Base-by-base conservation (phyloP, 1,140 invertebrate species). In the Patella vulgata region DNA sequence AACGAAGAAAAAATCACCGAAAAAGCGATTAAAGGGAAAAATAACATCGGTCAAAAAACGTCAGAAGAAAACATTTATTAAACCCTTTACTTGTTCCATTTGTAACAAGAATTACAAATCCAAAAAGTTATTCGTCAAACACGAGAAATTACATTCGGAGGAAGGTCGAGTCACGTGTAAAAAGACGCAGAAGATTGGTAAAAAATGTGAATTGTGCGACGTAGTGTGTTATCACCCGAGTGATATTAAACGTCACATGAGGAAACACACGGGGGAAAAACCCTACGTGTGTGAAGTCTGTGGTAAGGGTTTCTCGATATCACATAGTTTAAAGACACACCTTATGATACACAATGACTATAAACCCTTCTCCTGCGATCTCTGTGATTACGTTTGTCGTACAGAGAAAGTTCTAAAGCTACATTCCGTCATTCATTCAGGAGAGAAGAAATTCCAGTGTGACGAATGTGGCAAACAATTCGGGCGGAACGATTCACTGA, bases 381-480 rank as follows among this genome's bases (percentile, higher is more conserved):
- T 91, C n/a, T 97, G 95, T 77, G 88, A 89, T 58, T 89, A 93
- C 66, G 88, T 91, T 52, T 97, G 97, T 55, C 25, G 27, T 8
- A 44, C 23, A 21, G 28, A 98, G 83, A 98, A 98, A 70, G 96
- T 98, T 80, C 86, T 98, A n/a, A 98, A 98, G 82, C 98, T 98
- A 79, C 96, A 98, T 77, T 93, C 95, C 84, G 86, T 96, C 23
- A 98, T 98, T 77, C 82, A 98, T 86, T 97, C 96, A 0, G 96
- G 96, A 0, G 95, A 98, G 85, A 98, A 98, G 80, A 96, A 96
- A 0, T 98, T 96, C 85, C 93, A 93, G 1, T 98, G 96, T 85
- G 93, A 93, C 17, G 93, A 97, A 77, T 99, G 96, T 85, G 95
- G 95, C 51, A 97, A 98, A 82, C 93, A 94, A 6, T 99, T 98